A percentile compares a stretch with the other conserved stretches of the same genome.
phyloP scores from a whole-genome alignment of 2,113 vertebrate species.

The Aleadryas rufinucha region DNA sequence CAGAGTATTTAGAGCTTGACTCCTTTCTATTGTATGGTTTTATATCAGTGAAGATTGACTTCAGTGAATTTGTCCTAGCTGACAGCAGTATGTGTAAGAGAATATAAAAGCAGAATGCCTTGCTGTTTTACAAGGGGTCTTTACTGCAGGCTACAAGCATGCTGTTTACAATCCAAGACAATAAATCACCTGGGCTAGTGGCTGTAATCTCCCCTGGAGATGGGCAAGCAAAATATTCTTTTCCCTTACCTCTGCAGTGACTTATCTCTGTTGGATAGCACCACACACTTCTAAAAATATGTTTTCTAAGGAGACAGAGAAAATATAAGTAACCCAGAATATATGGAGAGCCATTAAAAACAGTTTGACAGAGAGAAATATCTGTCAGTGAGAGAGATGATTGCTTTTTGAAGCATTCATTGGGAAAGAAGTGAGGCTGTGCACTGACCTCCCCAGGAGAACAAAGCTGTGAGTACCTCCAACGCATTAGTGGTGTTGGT shows the following conservation, averaged over 20 bases:
- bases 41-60: background rate
- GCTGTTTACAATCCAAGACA: background rate
- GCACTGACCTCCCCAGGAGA: background rate
- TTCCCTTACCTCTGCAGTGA: background rate
- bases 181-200: background rate
- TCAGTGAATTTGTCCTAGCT: background rate
- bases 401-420: background rate
- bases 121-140: background rate
- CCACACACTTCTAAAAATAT: background rate
- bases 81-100: background rate
- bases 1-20: background rate
- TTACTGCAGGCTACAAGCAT: background rate
- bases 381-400: background rate
- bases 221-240: background rate
- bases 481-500: fast-evolving
- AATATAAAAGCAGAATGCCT: background rate
- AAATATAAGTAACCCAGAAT: background rate
- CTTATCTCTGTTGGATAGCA: background rate
- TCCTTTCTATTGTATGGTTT: background rate
- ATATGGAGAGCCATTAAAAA: background rate
- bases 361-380: background rate
- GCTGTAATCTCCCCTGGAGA: background rate
- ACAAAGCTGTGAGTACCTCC: background rate
- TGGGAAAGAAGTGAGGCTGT: background rate
- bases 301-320: background rate